A percentile compares a stretch with the other conserved stretches of the same genome.
Evolutionary conservation across 2,113 vertebrate genomes (phyloP).

Genomic region (Chamaea fasciata): DNA sequence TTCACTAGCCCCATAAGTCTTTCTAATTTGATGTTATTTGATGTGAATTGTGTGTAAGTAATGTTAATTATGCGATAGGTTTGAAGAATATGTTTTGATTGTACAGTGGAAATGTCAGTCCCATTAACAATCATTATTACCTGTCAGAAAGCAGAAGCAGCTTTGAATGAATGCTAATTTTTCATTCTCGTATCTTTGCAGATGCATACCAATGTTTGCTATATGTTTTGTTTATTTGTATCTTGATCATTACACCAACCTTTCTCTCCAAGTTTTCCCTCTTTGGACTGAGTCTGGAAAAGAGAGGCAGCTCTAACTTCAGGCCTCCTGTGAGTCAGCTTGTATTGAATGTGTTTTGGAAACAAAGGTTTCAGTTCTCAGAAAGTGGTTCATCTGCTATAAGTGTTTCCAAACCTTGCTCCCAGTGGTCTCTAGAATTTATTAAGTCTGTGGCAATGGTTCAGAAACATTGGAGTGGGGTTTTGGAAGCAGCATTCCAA

Average conservation of each 20-base stretch:
- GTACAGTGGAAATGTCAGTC: slow-evolving; percentile 68
- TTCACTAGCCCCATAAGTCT: slow-evolving; percentile 19
- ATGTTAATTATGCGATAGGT: slow-evolving; percentile 59
- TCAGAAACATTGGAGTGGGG: neutral
- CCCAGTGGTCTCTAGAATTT: neutral
- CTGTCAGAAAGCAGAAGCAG: slow-evolving; percentile 42
- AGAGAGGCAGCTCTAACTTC: neutral
- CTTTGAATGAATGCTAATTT: slow-evolving; percentile 56
- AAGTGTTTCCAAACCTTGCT: neutral
- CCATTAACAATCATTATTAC: slow-evolving; percentile 70
- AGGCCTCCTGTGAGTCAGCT: neutral
- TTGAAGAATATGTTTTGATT: slow-evolving; percentile 64
- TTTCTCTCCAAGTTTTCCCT: neutral
- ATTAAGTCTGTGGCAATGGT: neutral
- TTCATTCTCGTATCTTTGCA: neutral
- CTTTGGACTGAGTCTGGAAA: neutral
- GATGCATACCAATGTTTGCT: slow-evolving; percentile 30
- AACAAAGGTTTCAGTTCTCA: neutral
- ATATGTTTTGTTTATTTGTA: neutral
- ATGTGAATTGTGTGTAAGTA: slow-evolving; percentile 59
- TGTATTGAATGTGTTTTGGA: neutral
- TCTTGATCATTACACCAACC: neutral
- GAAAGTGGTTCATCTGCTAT: neutral
- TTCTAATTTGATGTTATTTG: slow-evolving; percentile 46
- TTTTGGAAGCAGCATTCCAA: neutral